A percentile compares a stretch with the other conserved stretches of the same genome.
Evolutionary conservation across 2,797 vertebrate genomes (phyloP).

Genomic region (Squalus acanthias): DNA sequence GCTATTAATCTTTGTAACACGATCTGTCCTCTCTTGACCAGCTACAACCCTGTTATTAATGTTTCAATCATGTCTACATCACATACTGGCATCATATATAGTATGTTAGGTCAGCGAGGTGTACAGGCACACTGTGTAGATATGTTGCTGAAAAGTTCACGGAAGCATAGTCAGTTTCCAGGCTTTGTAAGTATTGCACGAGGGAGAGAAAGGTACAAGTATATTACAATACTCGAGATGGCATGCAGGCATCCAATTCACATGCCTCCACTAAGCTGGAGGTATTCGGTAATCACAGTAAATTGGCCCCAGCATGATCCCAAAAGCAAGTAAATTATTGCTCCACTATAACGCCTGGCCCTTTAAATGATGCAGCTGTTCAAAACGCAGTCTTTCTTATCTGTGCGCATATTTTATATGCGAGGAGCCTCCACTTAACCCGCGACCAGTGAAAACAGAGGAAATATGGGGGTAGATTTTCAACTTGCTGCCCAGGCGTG

Average conservation of each 20-base stretch:
- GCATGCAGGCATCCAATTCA: neutral
- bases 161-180: neutral
- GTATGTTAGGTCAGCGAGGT: neutral
- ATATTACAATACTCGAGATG: neutral
- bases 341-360: neutral
- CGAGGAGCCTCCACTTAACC: neutral
- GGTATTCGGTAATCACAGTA: neutral
- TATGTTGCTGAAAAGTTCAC: conserved; percentile 1
- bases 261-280: neutral
- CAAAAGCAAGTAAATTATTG: neutral
- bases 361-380: neutral
- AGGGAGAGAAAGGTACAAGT: neutral
- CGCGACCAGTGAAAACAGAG: neutral
- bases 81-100: conserved; percentile 12
- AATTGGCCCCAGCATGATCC: neutral
- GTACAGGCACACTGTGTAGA: neutral
- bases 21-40: conserved; percentile 36
- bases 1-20: conserved; percentile 36
- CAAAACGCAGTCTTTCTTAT: neutral
- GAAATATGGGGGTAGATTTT: neutral
- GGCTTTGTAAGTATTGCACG: neutral
- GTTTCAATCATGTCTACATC: conserved; percentile 16
- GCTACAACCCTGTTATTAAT: conserved; percentile 35
- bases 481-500: neutral
- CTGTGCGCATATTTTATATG: neutral